A percentile compares a stretch with the other conserved stretches of the same genome.
Conservation (phyloP, 1,140 invertebrate genomes). For the Lutraria rhynchaena region DNA sequence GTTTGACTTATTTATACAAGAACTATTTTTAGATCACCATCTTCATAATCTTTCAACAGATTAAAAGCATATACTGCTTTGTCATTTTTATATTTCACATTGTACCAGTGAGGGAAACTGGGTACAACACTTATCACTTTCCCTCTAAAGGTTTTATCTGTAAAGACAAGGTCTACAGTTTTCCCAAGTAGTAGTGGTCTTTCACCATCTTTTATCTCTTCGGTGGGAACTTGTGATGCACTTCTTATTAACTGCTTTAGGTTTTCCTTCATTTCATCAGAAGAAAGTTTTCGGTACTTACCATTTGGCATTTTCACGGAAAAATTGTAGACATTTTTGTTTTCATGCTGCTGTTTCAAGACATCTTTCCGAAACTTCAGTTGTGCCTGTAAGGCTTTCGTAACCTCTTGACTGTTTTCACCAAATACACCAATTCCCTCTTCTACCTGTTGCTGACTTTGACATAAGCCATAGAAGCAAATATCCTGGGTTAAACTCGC, state of each 20-base stretch:
- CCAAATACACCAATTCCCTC: conserved; percentile 33
- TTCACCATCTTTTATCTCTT: conserved; percentile 32
- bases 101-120: conserved; percentile 59
- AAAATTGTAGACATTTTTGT: conserved; percentile 54
- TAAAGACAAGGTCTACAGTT: conserved; percentile 44
- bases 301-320: conserved; percentile 38
- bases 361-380: conserved; percentile 46
- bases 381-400: conserved; percentile 16
- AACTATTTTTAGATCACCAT: conserved; percentile 40
- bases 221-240: conserved; percentile 27
- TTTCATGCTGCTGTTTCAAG: conserved; percentile 40
- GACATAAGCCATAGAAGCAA: conserved; percentile 64
- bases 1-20: too few species aligned
- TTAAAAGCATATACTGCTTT: too few species aligned
- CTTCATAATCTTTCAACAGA: too few species aligned
- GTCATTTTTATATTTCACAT: too few species aligned
- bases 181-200: conserved; percentile 57
- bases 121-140: too few species aligned
- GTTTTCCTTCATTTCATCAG: conserved; percentile 57
- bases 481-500: conserved; percentile 57
- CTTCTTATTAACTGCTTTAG: conserved; percentile 25
- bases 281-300: conserved; percentile 42
- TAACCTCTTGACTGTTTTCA: not conserved
- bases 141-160: conserved; percentile 49
- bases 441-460: conserved; percentile 42